Percentiles rank a stretch among this genome's conserved stretches.
phyloP scores from a whole-genome alignment of 2,113 vertebrate genomes.

The Panthera uncia region DNA sequence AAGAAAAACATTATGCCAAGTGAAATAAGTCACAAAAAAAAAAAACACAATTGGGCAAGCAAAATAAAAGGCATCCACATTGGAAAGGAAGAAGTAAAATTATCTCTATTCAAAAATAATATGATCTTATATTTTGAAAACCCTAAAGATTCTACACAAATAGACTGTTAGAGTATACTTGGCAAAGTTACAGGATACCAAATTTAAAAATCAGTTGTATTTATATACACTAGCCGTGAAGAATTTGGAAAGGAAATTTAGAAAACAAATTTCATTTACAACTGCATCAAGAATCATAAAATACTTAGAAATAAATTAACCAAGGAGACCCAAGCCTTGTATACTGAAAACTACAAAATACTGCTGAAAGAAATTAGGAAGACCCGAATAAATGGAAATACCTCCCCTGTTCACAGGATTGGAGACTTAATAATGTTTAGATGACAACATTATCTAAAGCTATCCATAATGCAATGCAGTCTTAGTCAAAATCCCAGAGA shows the following conservation, averaged over 20 bases:
- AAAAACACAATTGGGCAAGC: not conserved
- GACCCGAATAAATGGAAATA: not conserved
- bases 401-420: not conserved
- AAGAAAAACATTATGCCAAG: too few species aligned
- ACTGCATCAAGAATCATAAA: not conserved
- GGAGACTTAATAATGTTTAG: not conserved
- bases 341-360: conserved; percentile 10
- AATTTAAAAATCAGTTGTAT: not conserved
- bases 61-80: not conserved
- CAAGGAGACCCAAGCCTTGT: not conserved
- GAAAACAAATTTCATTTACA: not conserved
- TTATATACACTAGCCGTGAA: not conserved
- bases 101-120: not conserved
- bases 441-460: not conserved
- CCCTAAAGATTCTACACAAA: not conserved
- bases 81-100: conserved; percentile 15
- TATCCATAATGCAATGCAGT: not conserved
- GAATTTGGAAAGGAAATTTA: conserved; percentile 33
- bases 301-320: conserved; percentile 21
- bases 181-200: not conserved
- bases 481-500: not conserved
- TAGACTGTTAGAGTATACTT: not conserved
- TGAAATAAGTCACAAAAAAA: not conserved
- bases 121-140: not conserved
- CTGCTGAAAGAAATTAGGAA: conserved; percentile 34